These are phyloP conservation scores for Polylopha cassiicola DNA, from an alignment of 2,888 invertebrate genomes.

Conservation along the genomic window DNA sequence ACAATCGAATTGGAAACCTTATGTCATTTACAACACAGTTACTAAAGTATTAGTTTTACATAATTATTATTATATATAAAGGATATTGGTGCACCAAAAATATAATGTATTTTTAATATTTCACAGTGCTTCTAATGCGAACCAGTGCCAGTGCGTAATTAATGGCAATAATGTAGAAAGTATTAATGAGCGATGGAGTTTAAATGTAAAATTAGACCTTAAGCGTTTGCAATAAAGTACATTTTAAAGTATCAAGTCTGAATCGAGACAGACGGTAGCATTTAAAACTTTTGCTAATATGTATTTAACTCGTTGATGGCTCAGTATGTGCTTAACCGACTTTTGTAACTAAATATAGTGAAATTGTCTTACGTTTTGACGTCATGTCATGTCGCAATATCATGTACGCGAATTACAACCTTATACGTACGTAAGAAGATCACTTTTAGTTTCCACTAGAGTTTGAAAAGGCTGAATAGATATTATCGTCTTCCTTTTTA, in stretches of 20 bases:
- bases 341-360: too few relatives aligned
- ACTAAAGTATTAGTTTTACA: conserved; percentile 18
- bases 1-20: conserved; percentile 3
- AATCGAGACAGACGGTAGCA: conserved; percentile 2
- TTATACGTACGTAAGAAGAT: too few relatives aligned
- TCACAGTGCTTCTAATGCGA: conserved; percentile 49
- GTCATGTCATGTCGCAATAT: too few relatives aligned
- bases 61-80: conserved; percentile 46
- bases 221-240: conserved; percentile 53
- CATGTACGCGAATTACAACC: too few relatives aligned
- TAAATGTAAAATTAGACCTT: conserved; percentile 36
- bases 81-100: conserved; percentile 55
- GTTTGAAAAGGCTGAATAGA: too few relatives aligned
- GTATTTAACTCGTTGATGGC: too few relatives aligned
- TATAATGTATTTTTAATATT: conserved; percentile 67
- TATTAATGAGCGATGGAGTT: conserved; percentile 40
- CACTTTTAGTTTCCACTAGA: too few relatives aligned
- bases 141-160: conserved; percentile 43
- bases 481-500: conserved; percentile 4
- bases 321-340: too few relatives aligned
- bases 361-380: too few relatives aligned
- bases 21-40: conserved; percentile 3
- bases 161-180: conserved; percentile 56
- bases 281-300: conserved; percentile 9
- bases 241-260: conserved; percentile 28